These are phyloP conservation scores for Naso thynnoides DNA, from an alignment of 2,797 vertebrate species.

Conservation along the genomic window DNA sequence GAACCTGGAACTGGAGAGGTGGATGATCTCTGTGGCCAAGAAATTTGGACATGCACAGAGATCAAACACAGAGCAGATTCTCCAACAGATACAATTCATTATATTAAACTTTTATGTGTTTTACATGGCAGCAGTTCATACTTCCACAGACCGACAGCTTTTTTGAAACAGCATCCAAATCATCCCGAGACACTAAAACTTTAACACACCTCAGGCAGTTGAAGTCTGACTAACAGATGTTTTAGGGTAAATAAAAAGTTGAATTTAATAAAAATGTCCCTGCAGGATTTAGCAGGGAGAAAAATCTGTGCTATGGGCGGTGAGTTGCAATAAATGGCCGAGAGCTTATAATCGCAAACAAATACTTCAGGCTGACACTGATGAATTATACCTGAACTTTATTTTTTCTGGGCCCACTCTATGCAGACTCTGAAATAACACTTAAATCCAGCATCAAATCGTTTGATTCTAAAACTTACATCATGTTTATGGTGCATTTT, in stretches of 20 bases:
- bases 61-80: neutral
- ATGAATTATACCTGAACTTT: neutral
- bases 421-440: neutral
- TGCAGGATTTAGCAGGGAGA: neutral
- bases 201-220: too few relatives aligned
- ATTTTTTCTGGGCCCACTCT: neutral
- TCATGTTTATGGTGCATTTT: neutral
- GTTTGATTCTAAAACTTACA: too few relatives aligned
- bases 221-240: neutral
- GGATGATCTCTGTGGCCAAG: neutral
- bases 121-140: neutral
- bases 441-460: neutral
- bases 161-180: accelerated
- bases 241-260: neutral
- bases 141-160: neutral
- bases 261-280: neutral
- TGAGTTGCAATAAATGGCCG: neutral
- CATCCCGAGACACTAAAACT: too few relatives aligned
- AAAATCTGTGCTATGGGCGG: neutral
- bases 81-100: neutral
- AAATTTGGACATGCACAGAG: slow-evolving; percentile 1
- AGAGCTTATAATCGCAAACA: neutral
- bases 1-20: neutral
- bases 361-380: neutral
- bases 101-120: neutral